phyloP scores from a whole-genome alignment of 30 jellyfish, hydroid and myxozoan species.

The Sanderia malayensis region DNA sequence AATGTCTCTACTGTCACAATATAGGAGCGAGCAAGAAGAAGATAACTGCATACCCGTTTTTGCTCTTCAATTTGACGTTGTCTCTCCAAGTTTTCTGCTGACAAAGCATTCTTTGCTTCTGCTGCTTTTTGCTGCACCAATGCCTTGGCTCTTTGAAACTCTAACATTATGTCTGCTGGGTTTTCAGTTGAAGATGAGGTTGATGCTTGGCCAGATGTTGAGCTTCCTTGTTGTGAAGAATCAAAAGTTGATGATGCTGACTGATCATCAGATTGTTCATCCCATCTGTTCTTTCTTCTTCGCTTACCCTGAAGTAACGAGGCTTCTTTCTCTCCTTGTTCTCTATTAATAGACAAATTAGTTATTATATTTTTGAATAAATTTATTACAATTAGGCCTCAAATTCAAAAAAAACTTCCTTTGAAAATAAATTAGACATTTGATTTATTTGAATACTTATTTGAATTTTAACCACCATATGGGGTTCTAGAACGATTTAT shows the following conservation, averaged over 20 bases:
- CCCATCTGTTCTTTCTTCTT: conserved; percentile 56
- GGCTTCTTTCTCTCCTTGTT: too few relatives aligned
- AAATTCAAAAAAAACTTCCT: too few relatives aligned
- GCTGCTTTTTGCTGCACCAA: conserved; percentile 84
- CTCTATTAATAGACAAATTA: too few relatives aligned
- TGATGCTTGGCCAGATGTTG: conserved; percentile 8
- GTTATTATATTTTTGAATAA: too few relatives aligned
- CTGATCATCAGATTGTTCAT: conserved; percentile 18
- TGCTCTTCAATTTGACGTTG: conserved; percentile 72
- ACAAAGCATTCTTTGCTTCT: conserved; percentile 30
- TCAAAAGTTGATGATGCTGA: conserved; percentile 21
- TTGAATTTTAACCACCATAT: too few relatives aligned
- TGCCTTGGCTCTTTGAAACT: conserved; percentile 90
- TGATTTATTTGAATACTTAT: too few relatives aligned
- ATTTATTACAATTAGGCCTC: too few relatives aligned
- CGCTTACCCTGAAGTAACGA: conserved; percentile 12
- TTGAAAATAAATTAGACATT: too few relatives aligned
- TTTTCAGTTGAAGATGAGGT: conserved; percentile 34
- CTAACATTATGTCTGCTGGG: conserved; percentile 62
- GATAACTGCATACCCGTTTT: conserved; percentile 74
- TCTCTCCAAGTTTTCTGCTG: conserved; percentile 27
- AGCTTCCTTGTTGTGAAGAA: neutral
- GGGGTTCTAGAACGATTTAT: too few relatives aligned
- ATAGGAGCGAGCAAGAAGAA: too few relatives aligned
- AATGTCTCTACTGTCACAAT: too few relatives aligned